Base-by-base conservation (phyloP, 2,888 invertebrate genomes). In the Clitarchus hookeri region DNA sequence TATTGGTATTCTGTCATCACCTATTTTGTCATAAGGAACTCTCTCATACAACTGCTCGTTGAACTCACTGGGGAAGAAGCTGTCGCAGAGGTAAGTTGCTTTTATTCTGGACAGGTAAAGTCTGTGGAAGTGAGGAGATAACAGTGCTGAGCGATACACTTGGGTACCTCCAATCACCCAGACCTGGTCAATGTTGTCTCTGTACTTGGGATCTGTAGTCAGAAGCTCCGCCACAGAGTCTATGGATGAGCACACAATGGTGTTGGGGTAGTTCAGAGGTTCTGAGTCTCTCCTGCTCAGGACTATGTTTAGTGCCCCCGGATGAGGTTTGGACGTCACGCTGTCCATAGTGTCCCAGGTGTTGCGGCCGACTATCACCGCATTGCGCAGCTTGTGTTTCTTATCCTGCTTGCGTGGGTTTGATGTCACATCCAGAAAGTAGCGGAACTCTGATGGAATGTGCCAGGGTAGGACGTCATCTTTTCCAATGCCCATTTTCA, bases 331-430 rank as follows among this genome's bases (percentile, higher is more conserved):
- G 25, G 86, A 48, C 1, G 27, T n/a, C 9, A 86, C 54, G 27
- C 53, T 36, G 27, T 86, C 86, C 86, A 86, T 86, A 0, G 86
- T 84, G 26, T 86, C 86, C 86, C 86, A 86, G n/a, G 84, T 86
- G 9, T 79, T 84, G 23, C 80, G 84, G 44, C 86, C 86, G n/a
- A 86, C 78, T 19, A 86, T 84, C n/a, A 86, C 77, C 9, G 86
- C 86, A 84, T 86, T 86, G 25, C 84, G 86, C 25, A 82, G 26
- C 11, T 65, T 11, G 77, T 84, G 65, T 3, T 4, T 36, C 25
- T 78, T 53, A 9, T 16, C 78, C 36, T 26, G 25, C 0, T 26
- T 12, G 9, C 84, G 44, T 9, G 84, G 53, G 79, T 80, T 84
- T 12, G 86, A 53, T 25, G 86, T 86, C 84, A 86, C 84, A 6